A percentile compares a stretch with the other conserved stretches of the same genome.
Conservation (phyloP, 2,797 vertebrate genomes). For the Girardinus metallicus region DNA sequence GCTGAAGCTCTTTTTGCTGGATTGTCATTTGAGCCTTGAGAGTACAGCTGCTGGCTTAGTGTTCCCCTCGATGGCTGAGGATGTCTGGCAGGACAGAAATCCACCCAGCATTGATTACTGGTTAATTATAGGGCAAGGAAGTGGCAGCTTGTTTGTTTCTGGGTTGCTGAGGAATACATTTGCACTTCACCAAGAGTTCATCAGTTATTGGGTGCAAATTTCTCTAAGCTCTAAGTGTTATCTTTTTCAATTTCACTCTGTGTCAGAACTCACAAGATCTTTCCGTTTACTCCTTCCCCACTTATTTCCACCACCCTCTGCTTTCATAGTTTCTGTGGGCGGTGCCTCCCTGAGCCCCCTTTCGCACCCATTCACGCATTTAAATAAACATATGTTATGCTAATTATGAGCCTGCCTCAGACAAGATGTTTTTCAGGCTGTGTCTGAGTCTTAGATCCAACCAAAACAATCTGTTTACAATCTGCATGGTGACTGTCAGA, state of each 20-base stretch:
- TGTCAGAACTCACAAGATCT: slow-evolving; percentile 46
- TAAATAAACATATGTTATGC: slow-evolving; percentile 85
- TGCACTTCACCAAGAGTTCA: slow-evolving; percentile 79
- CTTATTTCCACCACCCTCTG: slow-evolving; percentile 74
- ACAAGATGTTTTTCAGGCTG: slow-evolving; percentile 61
- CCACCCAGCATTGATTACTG: slow-evolving; percentile 81
- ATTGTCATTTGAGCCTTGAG: slow-evolving; percentile 56
- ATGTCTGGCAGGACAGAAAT: slow-evolving; percentile 68
- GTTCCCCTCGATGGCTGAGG: slow-evolving; percentile 56
- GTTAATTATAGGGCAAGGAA: slow-evolving; percentile 85
- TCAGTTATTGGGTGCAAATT: slow-evolving; percentile 81
- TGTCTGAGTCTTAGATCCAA: slow-evolving; percentile 38
- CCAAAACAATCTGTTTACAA: slow-evolving; percentile 66
- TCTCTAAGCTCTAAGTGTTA: slow-evolving; percentile 78
- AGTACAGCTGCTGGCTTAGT: slow-evolving; percentile 64
- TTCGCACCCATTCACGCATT: slow-evolving; percentile 79
- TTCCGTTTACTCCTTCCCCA: slow-evolving; percentile 62
- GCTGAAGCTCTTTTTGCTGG: slow-evolving; percentile 47
- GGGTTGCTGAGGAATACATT: slow-evolving; percentile 85
- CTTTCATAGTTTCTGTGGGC: slow-evolving; percentile 79
- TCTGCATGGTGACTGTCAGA: slow-evolving; percentile 53
- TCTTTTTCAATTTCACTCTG: slow-evolving; percentile 56
- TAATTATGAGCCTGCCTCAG: slow-evolving; percentile 74
- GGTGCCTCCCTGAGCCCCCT: slow-evolving; percentile 74
- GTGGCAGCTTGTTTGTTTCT: slow-evolving; percentile 84